phyloP scores from a whole-genome alignment of 2,113 vertebrate genomes.

The Rhipidura dahli region DNA sequence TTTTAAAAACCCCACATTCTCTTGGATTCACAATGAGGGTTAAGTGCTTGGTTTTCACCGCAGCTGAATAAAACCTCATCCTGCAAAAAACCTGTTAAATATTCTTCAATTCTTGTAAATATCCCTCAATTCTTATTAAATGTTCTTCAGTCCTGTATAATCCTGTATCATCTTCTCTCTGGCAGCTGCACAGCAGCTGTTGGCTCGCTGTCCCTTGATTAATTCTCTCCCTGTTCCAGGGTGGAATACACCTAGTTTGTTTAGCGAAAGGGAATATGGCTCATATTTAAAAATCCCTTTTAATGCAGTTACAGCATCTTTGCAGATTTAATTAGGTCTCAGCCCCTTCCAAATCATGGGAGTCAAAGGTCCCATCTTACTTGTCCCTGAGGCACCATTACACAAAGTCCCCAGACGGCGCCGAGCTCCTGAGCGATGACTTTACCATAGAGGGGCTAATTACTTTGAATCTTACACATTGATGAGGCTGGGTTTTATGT shows the following conservation, averaged over 20 bases:
- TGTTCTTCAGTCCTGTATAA: background rate
- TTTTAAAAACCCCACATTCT: background rate
- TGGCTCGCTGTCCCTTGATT: constrained; percentile 5
- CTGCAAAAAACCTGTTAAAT: background rate
- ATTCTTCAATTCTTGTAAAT: background rate
- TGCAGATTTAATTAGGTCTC: constrained; percentile 39
- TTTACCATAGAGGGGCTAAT: constrained; percentile 31
- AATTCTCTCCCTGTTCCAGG: constrained; percentile 15
- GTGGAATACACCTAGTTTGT: constrained; percentile 19
- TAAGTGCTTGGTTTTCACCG: background rate
- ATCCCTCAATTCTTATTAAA: background rate
- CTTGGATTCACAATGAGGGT: background rate
- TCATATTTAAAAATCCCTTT: constrained; percentile 31
- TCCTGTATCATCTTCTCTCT: constrained; percentile 22
- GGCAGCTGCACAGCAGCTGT: background rate
- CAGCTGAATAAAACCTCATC: background rate
- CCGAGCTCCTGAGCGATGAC: background rate
- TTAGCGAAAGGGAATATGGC: background rate
- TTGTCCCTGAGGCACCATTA: constrained; percentile 5
- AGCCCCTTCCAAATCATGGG: background rate
- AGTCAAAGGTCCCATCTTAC: constrained; percentile 28
- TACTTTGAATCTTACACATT: constrained; percentile 35
- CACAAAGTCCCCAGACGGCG: constrained; percentile 21
- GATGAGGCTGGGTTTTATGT: constrained; percentile 40
- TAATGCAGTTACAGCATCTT: constrained; percentile 1